Evolutionary conservation across 1,140 invertebrate genomes (phyloP).

Genomic region (Ceratosolen fusciceps): DNA sequence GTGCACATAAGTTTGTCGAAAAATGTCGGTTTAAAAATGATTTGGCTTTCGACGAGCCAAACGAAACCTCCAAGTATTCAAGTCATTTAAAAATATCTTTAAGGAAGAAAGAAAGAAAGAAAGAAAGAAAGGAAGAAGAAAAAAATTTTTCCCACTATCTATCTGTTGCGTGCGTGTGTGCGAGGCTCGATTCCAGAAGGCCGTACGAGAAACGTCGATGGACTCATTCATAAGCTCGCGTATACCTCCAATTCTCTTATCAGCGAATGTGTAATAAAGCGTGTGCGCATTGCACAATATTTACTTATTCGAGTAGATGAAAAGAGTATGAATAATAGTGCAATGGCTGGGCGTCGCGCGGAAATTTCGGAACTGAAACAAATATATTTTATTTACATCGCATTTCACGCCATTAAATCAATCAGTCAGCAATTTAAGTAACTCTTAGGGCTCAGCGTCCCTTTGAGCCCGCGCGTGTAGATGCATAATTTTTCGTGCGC

Average conservation of each 20-base stretch:
- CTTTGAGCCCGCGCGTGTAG: background rate
- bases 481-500: constrained; percentile 38
- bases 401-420: constrained; percentile 24
- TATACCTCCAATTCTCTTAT: background rate
- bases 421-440: constrained; percentile 26
- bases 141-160: too few species aligned
- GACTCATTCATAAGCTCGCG: background rate
- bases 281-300: background rate
- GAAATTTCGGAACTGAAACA: constrained; percentile 1
- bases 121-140: too few species aligned
- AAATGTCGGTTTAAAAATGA: background rate
- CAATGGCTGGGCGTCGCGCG: background rate
- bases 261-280: background rate
- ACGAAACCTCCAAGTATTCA: background rate
- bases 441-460: background rate
- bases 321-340: too few species aligned
- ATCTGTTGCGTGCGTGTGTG: too few species aligned
- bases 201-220: background rate
- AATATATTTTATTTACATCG: constrained; percentile 28
- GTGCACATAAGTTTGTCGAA: background rate
- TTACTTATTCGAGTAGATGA: background rate
- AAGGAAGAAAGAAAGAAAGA: background rate
- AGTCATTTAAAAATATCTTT: background rate
- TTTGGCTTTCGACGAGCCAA: background rate
- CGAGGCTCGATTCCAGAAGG: background rate